Base-by-base conservation (phyloP, 1,140 invertebrate species). In the Diabrotica undecimpunctata region DNA sequence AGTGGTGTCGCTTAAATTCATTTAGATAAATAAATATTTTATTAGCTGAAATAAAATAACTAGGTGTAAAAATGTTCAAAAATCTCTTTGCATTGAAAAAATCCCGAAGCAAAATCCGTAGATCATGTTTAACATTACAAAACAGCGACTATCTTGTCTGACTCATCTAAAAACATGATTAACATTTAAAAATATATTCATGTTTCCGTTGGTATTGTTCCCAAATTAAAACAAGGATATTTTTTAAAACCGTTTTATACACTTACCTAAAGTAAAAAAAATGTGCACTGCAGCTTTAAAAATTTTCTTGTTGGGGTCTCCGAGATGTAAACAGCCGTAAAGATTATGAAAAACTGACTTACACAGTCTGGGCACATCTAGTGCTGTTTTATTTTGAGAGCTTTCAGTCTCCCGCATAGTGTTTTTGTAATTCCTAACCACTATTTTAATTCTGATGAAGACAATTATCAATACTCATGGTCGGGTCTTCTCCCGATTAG, bases 351-450 rank as follows among this genome's bases (percentile, higher is more conserved):
- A 68, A 74, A 76, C 74, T 74, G 72, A 74, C 65, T 72, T 69
- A 74, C 69, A 72, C 69, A 71, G 74, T 77, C 74, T 70, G 74
- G 76, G 75, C 75, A 78, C 76, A 77, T 73, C 72, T 69, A 61
- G 70, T 75, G 73, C 75, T 75, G 75, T 78, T 77, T 78, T 78
- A 78, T 78, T 78, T 78, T 78, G 66, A 77, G 77, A 76, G 72
- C 72, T 71, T 72, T 70, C 67, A 71, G 70, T 76, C 74, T 76
- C 75, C 75, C 73, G 76, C 76, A 68, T 74, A 65, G 72, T 66
- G 68, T 71, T 76, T 74, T 75, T 72, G 68, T 72, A 75, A 72
- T 69, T 66, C 59, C 61, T 62, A 10, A 46, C n/a, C 61, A 38
- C 51, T 38, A 54, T 62, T 62, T 55, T 39, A 62, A 54, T 62